Evolutionary conservation across 1,140 invertebrate species (phyloP).

Genomic region (Halictus rubicundus): DNA sequence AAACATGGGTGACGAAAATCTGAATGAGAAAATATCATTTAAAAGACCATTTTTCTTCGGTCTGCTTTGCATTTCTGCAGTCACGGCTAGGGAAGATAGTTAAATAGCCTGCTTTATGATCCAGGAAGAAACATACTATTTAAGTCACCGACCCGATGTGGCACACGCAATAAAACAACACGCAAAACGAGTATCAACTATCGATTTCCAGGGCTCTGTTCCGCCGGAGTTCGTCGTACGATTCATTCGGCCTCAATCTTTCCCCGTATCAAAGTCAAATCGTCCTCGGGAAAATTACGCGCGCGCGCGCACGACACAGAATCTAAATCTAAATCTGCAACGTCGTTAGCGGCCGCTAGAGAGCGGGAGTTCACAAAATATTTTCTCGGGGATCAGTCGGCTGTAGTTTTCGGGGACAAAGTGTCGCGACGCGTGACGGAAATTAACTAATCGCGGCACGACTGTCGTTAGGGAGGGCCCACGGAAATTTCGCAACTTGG

Average conservation of each 20-base stretch:
- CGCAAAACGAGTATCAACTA: background rate
- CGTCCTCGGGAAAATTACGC: background rate
- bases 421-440: background rate
- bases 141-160: background rate
- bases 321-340: background rate
- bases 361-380: background rate
- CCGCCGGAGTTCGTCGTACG: too few relatives aligned
- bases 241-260: background rate
- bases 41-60: too few relatives aligned
- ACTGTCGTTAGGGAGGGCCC: background rate
- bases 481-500: conserved; percentile 19
- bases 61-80: too few relatives aligned
- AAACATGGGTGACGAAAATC: too few relatives aligned
- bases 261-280: background rate
- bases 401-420: background rate
- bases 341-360: background rate
- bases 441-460: background rate
- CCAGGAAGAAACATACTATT: background rate
- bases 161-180: background rate
- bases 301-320: background rate
- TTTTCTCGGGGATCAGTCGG: background rate
- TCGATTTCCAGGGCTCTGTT: background rate
- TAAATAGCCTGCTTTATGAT: too few relatives aligned
- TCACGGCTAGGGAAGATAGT: too few relatives aligned
- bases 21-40: too few relatives aligned